A percentile compares a stretch with the other conserved stretches of the same genome.
phyloP scores from a whole-genome alignment of 92 coral and sea anemone genomes.

The Scolanthus callimorphus region DNA sequence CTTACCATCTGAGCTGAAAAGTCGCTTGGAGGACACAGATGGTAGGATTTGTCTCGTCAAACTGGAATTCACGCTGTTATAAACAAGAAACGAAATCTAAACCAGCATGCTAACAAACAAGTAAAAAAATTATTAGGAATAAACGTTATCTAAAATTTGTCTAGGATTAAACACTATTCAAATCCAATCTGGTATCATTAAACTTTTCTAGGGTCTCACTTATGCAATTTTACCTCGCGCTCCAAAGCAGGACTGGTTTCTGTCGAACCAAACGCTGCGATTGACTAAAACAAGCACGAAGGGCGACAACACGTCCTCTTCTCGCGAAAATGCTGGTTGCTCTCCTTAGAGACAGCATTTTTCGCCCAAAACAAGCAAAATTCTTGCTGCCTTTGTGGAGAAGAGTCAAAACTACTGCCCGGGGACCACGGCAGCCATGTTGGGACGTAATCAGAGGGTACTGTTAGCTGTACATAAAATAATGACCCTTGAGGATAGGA shows the following conservation, averaged over 20 bases:
- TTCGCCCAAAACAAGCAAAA: constrained; percentile 1
- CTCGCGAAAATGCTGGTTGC: constrained; percentile 46
- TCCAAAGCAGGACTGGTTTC: constrained; percentile 45
- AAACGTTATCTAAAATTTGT: no score
- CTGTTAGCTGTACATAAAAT: no score
- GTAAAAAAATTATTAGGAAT: no score
- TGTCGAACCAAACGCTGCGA: constrained; percentile 35
- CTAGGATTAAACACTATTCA: no score
- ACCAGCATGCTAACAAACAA: no score
- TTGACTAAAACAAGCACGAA: constrained; percentile 56
- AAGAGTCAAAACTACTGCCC: not conserved
- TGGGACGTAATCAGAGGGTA: no score
- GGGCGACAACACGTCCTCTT: constrained; percentile 48
- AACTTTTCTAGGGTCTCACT: no score
- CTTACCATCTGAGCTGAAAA: constrained; percentile 56
- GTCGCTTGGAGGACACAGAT: constrained; percentile 15
- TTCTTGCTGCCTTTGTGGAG: constrained; percentile 1
- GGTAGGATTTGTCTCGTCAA: constrained; percentile 19
- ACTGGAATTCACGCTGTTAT: constrained; percentile 33
- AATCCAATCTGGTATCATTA: no score
- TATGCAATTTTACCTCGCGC: no score
- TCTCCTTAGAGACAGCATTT: constrained; percentile 70
- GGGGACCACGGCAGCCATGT: not conserved
- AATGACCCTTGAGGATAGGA: no score
- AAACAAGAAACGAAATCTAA: no score